Evolutionary conservation across 2,113 vertebrate genomes (phyloP), one percentile per base, ranked within the genome.

Genomic region (Crotalus tigris): DNA sequence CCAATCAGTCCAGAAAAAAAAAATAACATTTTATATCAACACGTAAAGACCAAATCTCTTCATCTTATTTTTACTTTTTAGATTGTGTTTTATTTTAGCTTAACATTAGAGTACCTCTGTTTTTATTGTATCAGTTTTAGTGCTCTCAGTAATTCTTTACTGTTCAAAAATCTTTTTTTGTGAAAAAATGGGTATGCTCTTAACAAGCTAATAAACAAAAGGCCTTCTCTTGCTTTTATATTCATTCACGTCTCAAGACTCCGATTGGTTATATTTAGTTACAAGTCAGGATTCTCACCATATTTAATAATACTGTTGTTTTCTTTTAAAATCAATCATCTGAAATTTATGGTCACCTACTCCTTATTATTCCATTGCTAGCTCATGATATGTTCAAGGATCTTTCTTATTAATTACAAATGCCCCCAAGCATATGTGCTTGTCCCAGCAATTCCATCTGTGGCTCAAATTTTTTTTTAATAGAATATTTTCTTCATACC

Each of bases 401-500:
- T 13, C 1, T 93, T 90, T 57, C 92, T 53, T 15, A 49, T 87
- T 90, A 92, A 94, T 95, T 85, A 89, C 11, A 0, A 54, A 87
- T 49, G 49, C 90, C 87, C 92, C 93, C 92, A 49, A 94, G 92
- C 92, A 53, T 0, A 1, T 81, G 13, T 54, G 75, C 75, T 39
- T 59, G 85, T 87, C 29, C 55, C 55, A 26, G 55, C n/a, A 90
- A 90, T 86, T 90, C 81, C n/a, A 44, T 92, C 49, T 0, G 51
- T 75, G 29, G 0, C 54, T 57, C 39, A 39, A 86, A 90, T 93
- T 93, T 87, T 91, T 96, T 64, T 44, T 53, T 2, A 64, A 93
- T 13, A 92, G 90, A 69, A 92, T 92, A 92, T 90, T 91, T 39
- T 64, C 93, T 92, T 0, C 75, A 59, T 90, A 92, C 91, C 87